Percentiles rank a stretch among this genome's conserved stretches.
These are phyloP conservation scores for Sapajus apella DNA, from an alignment of 2,113 vertebrate genomes.

Conservation along the genomic window DNA sequence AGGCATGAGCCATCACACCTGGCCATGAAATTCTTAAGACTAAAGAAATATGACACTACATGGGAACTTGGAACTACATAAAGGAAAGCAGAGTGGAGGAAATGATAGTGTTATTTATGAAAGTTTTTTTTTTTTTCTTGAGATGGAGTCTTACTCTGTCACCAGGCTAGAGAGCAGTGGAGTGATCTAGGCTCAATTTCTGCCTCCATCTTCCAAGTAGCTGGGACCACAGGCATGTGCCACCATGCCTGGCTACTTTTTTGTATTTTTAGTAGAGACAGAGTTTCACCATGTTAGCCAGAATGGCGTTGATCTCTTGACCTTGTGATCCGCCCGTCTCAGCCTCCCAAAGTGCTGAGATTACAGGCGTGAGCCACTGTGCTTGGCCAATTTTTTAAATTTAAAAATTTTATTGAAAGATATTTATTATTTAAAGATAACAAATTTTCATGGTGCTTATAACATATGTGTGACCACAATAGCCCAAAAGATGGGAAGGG, in stretches of 20 bases:
- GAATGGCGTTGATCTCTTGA: too few species aligned
- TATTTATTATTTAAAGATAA: constrained; percentile 33
- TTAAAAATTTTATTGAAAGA: constrained; percentile 40
- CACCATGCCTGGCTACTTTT: too few species aligned
- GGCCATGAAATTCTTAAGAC: not conserved
- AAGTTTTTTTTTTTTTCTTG: not conserved
- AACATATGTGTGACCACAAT: not conserved
- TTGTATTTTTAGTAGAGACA: too few species aligned
- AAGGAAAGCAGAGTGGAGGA: constrained; percentile 2
- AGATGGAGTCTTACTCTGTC: too few species aligned
- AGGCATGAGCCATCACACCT: not conserved
- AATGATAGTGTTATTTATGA: constrained; percentile 12
- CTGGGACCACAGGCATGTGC: too few species aligned
- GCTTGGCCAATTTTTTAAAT: not conserved
- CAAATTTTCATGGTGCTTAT: not conserved
- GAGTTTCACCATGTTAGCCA: too few species aligned
- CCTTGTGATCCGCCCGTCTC: too few species aligned
- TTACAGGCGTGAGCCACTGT: too few species aligned
- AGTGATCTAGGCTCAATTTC: too few species aligned
- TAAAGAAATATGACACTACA: not conserved
- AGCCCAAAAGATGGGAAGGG: not conserved
- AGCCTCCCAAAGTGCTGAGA: too few species aligned
- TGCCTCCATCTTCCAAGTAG: too few species aligned
- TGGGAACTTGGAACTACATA: constrained; percentile 9
- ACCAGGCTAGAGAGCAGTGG: too few species aligned